Base-by-base conservation (phyloP, 2,113 vertebrate genomes). In the Ornithorhynchus anatinus region DNA sequence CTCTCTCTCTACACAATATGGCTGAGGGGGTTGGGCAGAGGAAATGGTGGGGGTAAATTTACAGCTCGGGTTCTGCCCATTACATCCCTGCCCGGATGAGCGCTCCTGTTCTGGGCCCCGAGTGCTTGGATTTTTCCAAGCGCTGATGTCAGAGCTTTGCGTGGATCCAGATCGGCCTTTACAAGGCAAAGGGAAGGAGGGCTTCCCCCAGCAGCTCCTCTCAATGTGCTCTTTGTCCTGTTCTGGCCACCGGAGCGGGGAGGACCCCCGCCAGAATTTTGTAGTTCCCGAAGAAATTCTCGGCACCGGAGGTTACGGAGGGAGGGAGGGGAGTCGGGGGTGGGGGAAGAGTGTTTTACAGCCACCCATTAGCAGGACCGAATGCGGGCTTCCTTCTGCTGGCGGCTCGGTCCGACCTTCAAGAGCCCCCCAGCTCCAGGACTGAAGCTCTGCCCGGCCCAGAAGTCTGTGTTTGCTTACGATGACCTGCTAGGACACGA, bases 91-190 rank as follows among this genome's bases (percentile, higher is more conserved):
- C 61, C 70, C 88, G 84, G 84, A 86, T 89, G 82, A 93, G 85
- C 61, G 87, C 74, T 81, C 85, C 72, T 90, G 84, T 90, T 91
- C 84, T 88, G 88, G 88, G 88, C 93, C 84, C 89, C 88, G 90
- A 90, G 91, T 81, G 83, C 85, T 91, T 82, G 79, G 85, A 90
- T 86, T 92, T 92, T 93, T 92, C 92, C 91, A 92, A 81, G 86
- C 89, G 91, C 91, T 93, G 88, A 93, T 92, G 89, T 93, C 92
- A 93, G 91, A 88, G 75, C 69, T 91, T 93, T 93, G 88, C 64
- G 82, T 48, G 84, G 88, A 93, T 87, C 93, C 88, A 92, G 93
- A 91, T 78, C 80, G 73, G 90, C 89, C 92, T 93, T 94, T 91
- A 92, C 35, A 75, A 80, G 69, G 82, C 81, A 84, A 64, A 89